These are phyloP conservation scores for Cebus imitator DNA, from an alignment of 2,113 vertebrate genomes.

Conservation along the genomic window DNA sequence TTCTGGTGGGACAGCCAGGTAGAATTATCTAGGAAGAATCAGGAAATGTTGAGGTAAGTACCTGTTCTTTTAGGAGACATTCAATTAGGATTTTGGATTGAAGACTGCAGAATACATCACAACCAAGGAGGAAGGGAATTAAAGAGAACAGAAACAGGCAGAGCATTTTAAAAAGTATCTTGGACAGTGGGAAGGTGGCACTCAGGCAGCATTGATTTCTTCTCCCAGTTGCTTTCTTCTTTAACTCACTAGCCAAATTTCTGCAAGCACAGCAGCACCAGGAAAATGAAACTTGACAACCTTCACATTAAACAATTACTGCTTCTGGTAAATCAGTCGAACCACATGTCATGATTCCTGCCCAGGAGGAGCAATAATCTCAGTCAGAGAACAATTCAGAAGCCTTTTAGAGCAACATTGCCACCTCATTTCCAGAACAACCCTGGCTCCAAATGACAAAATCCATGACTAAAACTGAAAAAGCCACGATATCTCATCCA, in stretches of 20 bases:
- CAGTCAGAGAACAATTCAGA: background rate
- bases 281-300: slow-evolving; percentile 51
- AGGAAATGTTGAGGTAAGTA: background rate
- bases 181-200: background rate
- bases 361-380: slow-evolving; percentile 27
- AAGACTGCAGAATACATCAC: background rate
- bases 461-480: slow-evolving; percentile 61
- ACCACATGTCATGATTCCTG: slow-evolving; percentile 20
- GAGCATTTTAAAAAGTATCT: background rate
- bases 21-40: background rate
- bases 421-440: slow-evolving; percentile 9
- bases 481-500: background rate
- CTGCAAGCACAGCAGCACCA: slow-evolving; percentile 51
- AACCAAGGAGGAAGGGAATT: background rate
- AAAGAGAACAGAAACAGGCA: background rate
- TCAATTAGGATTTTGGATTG: background rate
- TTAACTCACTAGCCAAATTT: slow-evolving; percentile 49
- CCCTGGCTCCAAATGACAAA: slow-evolving; percentile 62
- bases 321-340: slow-evolving; percentile 67
- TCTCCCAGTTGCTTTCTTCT: background rate
- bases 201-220: slow-evolving; percentile 37
- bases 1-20: background rate
- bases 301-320: slow-evolving; percentile 60
- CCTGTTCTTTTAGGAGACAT: background rate
- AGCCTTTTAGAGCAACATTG: slow-evolving; percentile 45